Base-by-base conservation (phyloP, 1,140 invertebrate genomes). In the Heliconius nattereri region DNA sequence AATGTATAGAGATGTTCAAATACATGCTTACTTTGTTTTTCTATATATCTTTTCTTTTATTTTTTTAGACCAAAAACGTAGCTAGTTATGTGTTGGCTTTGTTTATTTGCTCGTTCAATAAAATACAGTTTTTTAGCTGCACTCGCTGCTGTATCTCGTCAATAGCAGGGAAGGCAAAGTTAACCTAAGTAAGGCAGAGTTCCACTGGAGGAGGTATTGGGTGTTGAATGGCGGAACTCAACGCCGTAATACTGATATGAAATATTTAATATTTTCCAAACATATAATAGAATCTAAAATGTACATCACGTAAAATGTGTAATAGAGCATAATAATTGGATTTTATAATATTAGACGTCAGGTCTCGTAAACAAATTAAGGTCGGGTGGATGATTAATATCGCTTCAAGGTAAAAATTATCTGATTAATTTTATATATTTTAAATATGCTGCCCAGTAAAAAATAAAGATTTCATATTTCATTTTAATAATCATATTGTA, bases 301-400 rank as follows among this genome's bases (percentile, higher is more conserved):
- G 16, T 66, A 66, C 11, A 66, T 66, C 60, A 66, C 60, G 60
- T 66, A 26, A 60, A 66, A 66, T 74, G 77, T 66, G 71, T 66
- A 74, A 74, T 78, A 73, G 72, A 70, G 23, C 40, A 74, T 66
- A 78, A 78, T 70, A 74, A 78, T 78, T 78, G 72, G 57, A 70
- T 78, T 78, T 78, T 60, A 71, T 73, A 60, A 74, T 74, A 78
- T 78, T 72, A 54, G n/a, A 20, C 54, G 54, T 49, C 40, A 60
- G 71, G 35, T 66, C 52, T 40, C 23, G 76, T 73, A 78, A 78
- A 73, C 76, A 78, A 78, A 78, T 78, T 78, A 78, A 73, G 29
- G 54, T 54, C 70, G 76, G 76, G 70, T 26, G n/a, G 52, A 73
- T 57, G 76, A 60, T 73, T 78, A 78, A 78, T 73, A 78, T 78